phyloP scores from a whole-genome alignment of 2,113 vertebrate genomes.

The Chiloscyllium plagiosum region DNA sequence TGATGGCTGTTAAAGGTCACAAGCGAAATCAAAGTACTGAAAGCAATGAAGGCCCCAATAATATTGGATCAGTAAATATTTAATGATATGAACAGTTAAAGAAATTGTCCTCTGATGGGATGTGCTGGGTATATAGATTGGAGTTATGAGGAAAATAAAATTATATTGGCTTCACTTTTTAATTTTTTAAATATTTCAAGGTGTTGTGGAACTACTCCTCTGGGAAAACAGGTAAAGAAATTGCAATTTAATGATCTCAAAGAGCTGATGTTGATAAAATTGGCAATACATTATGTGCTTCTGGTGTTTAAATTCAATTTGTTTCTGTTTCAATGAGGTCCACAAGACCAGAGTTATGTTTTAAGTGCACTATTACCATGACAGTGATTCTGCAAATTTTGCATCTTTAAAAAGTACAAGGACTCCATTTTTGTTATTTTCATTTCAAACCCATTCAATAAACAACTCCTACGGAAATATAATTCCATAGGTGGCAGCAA shows the following conservation, averaged over 20 bases:
- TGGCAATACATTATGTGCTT: background rate
- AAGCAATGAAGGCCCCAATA: slow-evolving; percentile 5
- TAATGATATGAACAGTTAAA: slow-evolving; percentile 27
- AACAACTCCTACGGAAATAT: background rate
- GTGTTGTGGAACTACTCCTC: background rate
- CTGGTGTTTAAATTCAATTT: background rate
- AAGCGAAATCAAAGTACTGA: slow-evolving; percentile 20
- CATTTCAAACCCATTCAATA: background rate
- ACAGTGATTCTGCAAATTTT: background rate
- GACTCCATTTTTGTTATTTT: no score
- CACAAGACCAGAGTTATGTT: background rate
- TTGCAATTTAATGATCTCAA: slow-evolving; percentile 28
- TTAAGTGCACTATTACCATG: background rate
- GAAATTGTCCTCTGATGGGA: slow-evolving; percentile 27
- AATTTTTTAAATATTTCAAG: slow-evolving; percentile 26
- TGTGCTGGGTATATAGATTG: background rate
- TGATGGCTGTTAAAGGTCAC: slow-evolving; percentile 25
- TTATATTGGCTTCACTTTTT: slow-evolving; percentile 2
- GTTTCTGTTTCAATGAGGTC: background rate
- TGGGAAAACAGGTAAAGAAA: background rate
- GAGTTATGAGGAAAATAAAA: slow-evolving; percentile 26
- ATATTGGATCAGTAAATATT: slow-evolving; percentile 33
- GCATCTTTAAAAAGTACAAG: background rate
- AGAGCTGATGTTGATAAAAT: slow-evolving; percentile 23
- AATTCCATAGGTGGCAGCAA: background rate